Evolutionary conservation across 1,140 invertebrate species (phyloP), one percentile per base, ranked within the genome.

Genomic region (Drosophila rhopaloa): DNA sequence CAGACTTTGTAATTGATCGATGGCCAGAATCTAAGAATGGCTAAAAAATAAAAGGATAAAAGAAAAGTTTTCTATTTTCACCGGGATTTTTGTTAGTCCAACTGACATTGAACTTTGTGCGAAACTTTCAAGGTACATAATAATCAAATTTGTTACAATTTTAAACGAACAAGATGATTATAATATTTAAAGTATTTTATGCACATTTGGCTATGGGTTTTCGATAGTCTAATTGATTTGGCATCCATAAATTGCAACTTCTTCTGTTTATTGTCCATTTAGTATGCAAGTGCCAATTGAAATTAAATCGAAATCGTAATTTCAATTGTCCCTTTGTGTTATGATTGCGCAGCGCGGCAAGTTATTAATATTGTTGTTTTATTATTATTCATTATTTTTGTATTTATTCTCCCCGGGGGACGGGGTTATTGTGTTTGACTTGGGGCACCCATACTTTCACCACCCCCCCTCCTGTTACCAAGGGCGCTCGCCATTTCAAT

Each of bases 401-500:
- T 16, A 7, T 57, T 58, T 46, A 48, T 77, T 11, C 37, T 35
- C 43, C 54, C 60, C 44, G 56, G 61, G 41, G 47, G 13, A 24
- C n/a, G 44, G 54, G 43, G 50, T 16, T 32, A 54, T 47, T 50
- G 44, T 70, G 56, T 41, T 55, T 40, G 40, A 24, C 61, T 38
- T 48, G 16, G 57, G 4, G 9, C 32, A 24, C 14, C 37, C 16
- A 6, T 16, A 24, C 16, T 43, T 43, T 16, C 10, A 13, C 5
- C 40, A n/a, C 7, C 40, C n/a, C n/a, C 40, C 6, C n/a, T 14
- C 43, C 16, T 24, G 24, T 24, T 24, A 24, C 11, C 38, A n/a
- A 11, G 38, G 40, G 14, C 24, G 19, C 38, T 56, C 47, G 72
- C 62, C 79, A 72, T 88, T 86, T 86, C 83, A 88, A 88, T 86